phyloP scores from a whole-genome alignment of 2,797 vertebrate genomes.

The Trematomus bernacchii region DNA sequence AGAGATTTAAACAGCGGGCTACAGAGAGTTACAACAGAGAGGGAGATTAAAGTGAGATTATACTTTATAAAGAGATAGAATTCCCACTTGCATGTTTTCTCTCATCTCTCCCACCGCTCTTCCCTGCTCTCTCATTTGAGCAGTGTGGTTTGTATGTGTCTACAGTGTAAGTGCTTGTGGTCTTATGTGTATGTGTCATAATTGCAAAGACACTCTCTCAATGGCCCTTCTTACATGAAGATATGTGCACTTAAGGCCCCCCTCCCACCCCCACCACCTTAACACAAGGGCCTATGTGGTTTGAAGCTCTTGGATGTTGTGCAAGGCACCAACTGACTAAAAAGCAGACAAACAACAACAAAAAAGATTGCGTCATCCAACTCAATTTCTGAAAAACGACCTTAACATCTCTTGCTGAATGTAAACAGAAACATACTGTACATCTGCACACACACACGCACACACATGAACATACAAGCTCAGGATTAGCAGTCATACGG shows the following conservation, averaged over 20 bases:
- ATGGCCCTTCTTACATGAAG: slow-evolving; percentile 48
- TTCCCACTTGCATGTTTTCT: slow-evolving; percentile 71
- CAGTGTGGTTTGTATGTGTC: slow-evolving; percentile 37
- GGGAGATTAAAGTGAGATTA: slow-evolving; percentile 78
- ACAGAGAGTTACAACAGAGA: slow-evolving; percentile 58
- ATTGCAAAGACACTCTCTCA: slow-evolving; percentile 41
- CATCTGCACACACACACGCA: slow-evolving; percentile 1
- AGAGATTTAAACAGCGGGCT: slow-evolving; percentile 61
- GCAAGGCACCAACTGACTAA: slow-evolving; percentile 32
- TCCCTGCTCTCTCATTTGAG: slow-evolving; percentile 41
- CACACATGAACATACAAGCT: slow-evolving; percentile 18
- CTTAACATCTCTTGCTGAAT: slow-evolving; percentile 35
- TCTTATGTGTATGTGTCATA: slow-evolving; percentile 28
- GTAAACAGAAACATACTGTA: slow-evolving; percentile 47
- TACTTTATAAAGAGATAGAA: slow-evolving; percentile 72
- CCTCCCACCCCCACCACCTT: background rate
- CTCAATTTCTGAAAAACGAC: slow-evolving; percentile 39
- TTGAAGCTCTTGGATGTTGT: slow-evolving; percentile 34
- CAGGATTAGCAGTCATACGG: slow-evolving; percentile 67
- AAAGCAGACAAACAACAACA: slow-evolving; percentile 27
- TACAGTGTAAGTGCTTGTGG: slow-evolving; percentile 29
- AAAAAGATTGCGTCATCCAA: slow-evolving; percentile 60
- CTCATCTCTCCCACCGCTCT: slow-evolving; percentile 56
- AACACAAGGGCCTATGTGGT: slow-evolving; percentile 28
- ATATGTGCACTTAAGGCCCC: slow-evolving; percentile 4